Base-by-base conservation (phyloP, 1,140 invertebrate genomes). In the Drosophila littoralis region DNA sequence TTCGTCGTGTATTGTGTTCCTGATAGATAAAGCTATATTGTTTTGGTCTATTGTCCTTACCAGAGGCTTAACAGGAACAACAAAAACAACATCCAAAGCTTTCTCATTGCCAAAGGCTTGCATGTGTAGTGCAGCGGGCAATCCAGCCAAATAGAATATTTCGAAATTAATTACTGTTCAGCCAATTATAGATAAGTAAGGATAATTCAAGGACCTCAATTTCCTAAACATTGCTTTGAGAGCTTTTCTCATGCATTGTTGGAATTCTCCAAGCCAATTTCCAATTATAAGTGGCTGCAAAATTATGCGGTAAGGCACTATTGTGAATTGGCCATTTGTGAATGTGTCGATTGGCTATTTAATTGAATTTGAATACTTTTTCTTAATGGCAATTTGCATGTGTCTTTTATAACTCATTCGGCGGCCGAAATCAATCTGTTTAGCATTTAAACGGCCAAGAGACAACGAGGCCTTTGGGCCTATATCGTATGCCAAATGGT, bases 381-480 rank as follows among this genome's bases (percentile, higher is more conserved):
- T 77, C 58, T 70, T n/a, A n/a, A 17, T 32, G 40, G 28, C 59
- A 58, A 80, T 84, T 81, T 81, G 69, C 75, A 85, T 86, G 68
- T 51, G 75, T 48, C 57, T 57, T 71, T 58, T 40, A 79, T 83
- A 82, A 76, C 69, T 79, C 51, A 79, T 71, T 65, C 40, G 54
- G 60, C 66, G 46, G 63, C 33, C 81, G 77, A 84, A 84, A 84
- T 84, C 83, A 86, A 86, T 86, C 79, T 88, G 76, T 71, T 70
- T 82, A 83, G 79, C 83, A 85, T 85, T 85, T 85, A 86, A 86
- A 48, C 42, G 48, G 48, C 58, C 51, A 61, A 61, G 28, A 71
- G 69, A 73, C 64, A 73, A 48, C 78, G 67, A 81, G 82, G 82
- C 79, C 81, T 85, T 68, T 77, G 70, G 73, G 77, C 69, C 70